These are phyloP conservation scores for Popillia japonica DNA, from an alignment of 1,140 invertebrate genomes.

Conservation along the genomic window DNA sequence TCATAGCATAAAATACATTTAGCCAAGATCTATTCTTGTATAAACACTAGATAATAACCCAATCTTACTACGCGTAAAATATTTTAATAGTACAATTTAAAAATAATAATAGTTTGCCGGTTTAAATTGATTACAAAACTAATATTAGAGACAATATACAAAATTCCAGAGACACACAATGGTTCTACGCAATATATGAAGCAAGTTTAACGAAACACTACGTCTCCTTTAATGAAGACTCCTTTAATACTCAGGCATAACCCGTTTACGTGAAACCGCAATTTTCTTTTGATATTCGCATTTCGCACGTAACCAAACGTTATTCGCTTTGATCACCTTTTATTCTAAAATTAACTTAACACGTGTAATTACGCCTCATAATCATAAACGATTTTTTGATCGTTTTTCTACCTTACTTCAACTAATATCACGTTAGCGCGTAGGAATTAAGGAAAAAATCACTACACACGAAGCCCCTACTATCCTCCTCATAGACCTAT, in stretches of 20 bases:
- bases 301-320: neutral
- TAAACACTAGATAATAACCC: no score
- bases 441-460: constrained; percentile 20
- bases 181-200: no score
- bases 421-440: constrained; percentile 17
- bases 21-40: no score
- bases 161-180: no score
- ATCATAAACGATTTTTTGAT: constrained; percentile 9
- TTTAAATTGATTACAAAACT: no score
- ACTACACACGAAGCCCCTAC: neutral
- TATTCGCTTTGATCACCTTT: neutral
- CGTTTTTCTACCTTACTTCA: neutral
- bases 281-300: neutral
- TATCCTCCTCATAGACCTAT: neutral
- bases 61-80: no score
- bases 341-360: constrained; percentile 18
- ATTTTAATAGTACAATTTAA: no score
- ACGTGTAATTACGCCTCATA: constrained; percentile 23
- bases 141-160: no score
- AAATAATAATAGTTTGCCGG: no score
- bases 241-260: constrained; percentile 15
- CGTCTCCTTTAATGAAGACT: neutral
- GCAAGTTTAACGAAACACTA: neutral
- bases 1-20: no score
- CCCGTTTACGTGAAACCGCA: neutral